Evolutionary conservation across 2,888 invertebrate genomes (phyloP).

Genomic region (Kryphioiulus occultus): DNA sequence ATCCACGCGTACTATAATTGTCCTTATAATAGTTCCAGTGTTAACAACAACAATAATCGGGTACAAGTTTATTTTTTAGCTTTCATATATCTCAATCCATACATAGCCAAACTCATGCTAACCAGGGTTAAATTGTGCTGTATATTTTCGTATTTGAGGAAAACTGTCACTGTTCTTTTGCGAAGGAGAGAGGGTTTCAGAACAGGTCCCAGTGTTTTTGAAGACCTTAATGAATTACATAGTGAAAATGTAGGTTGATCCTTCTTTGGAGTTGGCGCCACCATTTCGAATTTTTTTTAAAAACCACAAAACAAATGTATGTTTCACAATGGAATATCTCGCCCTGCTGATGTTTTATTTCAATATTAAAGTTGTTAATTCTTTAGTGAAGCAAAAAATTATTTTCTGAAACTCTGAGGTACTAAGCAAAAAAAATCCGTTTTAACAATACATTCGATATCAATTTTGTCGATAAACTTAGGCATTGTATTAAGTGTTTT

Average conservation of each 20-base stretch:
- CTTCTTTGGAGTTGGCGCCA: neutral
- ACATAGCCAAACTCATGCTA: neutral
- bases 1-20: slow-evolving; percentile 13
- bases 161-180: neutral
- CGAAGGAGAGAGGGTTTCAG: neutral
- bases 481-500: no score
- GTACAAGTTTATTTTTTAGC: slow-evolving; percentile 27
- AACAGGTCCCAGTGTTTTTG: neutral
- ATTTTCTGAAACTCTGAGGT: no score
- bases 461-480: no score
- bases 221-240: no score
- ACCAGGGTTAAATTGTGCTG: slow-evolving; percentile 29
- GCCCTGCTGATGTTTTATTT: no score
- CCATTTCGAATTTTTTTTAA: neutral
- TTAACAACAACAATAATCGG: slow-evolving; percentile 15
- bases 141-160: slow-evolving; percentile 18
- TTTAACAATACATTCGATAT: no score
- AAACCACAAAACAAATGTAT: neutral
- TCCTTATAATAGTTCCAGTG: slow-evolving; percentile 27
- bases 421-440: no score
- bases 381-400: no score
- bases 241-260: no score
- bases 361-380: no score
- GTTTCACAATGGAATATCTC: no score
- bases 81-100: slow-evolving; percentile 18